Evolutionary conservation across 2,888 invertebrate species (phyloP).

Genomic region (Disparrhopalites patrizii): DNA sequence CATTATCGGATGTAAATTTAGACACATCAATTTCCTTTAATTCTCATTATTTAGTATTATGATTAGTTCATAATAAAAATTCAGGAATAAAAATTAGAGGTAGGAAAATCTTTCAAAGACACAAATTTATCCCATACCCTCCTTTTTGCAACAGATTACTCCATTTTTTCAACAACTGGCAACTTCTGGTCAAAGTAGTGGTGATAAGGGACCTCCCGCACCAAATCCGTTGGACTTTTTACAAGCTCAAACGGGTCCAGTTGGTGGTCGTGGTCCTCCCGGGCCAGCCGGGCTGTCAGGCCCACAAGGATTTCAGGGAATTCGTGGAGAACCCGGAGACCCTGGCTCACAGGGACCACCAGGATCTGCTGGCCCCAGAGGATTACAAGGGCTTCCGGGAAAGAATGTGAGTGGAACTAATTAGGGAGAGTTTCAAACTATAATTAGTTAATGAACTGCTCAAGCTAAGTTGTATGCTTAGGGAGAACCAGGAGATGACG

Average conservation of each 20-base stretch:
- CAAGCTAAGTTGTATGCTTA: constrained; percentile 49
- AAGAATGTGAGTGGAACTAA: constrained; percentile 62
- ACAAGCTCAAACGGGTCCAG: constrained; percentile 73
- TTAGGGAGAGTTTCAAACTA: not conserved
- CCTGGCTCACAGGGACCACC: constrained; percentile 61
- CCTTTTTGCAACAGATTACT: constrained; percentile 56
- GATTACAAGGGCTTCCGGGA: constrained; percentile 66
- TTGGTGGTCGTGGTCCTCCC: constrained; percentile 73
- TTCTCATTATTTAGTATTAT: no score
- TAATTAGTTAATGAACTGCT: not conserved
- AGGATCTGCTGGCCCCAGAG: constrained; percentile 59
- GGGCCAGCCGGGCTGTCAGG: constrained; percentile 58
- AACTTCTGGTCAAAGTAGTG: constrained; percentile 59
- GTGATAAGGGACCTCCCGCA: constrained; percentile 69
- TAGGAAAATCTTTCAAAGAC: no score
- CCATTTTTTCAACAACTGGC: constrained; percentile 72
- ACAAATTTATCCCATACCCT: no score
- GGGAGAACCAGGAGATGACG: constrained; percentile 76
- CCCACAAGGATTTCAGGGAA: constrained; percentile 76
- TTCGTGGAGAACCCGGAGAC: constrained; percentile 65
- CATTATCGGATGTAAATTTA: constrained; percentile 64
- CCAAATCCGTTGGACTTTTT: constrained; percentile 70
- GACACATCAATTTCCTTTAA: no score
- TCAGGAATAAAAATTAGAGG: no score
- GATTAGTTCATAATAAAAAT: no score